These are phyloP conservation scores for Mesorhabditis sp. DNA, from an alignment of 2,888 invertebrate genomes.

Conservation along the genomic window DNA sequence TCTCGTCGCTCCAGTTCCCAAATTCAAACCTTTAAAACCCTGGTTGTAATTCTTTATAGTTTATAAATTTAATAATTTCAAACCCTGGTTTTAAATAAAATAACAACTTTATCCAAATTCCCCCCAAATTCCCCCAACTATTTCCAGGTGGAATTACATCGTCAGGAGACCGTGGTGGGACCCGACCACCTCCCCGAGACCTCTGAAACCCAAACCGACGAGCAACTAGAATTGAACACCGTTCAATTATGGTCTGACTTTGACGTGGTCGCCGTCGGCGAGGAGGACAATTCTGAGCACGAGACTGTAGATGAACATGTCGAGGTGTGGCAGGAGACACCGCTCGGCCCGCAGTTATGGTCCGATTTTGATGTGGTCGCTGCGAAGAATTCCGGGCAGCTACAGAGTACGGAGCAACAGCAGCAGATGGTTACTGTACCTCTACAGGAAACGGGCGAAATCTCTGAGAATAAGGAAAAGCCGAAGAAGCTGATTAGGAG, in stretches of 20 bases:
- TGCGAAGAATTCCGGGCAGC: not conserved
- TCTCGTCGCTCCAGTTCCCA: too few relatives aligned
- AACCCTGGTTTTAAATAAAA: too few relatives aligned
- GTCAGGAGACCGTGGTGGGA: not conserved
- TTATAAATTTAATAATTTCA: too few relatives aligned
- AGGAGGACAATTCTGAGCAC: not conserved
- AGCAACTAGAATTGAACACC: conserved; percentile 6
- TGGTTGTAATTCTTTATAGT: too few relatives aligned
- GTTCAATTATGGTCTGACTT: not conserved
- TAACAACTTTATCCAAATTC: too few relatives aligned
- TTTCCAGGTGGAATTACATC: not conserved
- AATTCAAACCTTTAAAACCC: too few relatives aligned
- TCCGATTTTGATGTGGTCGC: not conserved
- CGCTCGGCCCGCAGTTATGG: not conserved
- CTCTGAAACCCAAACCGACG: not conserved
- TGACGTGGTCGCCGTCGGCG: not conserved
- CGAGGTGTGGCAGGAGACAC: not conserved
- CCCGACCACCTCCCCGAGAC: not conserved
- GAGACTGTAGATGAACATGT: not conserved
- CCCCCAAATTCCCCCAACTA: not conserved
- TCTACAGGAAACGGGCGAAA: not conserved
- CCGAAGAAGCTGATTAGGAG: conserved; percentile 11
- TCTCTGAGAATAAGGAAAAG: conserved; percentile 13
- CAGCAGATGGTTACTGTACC: too few relatives aligned
- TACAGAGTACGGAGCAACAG: not conserved